Conservation (phyloP, 2,113 vertebrate species). For the Furnarius figulus region DNA sequence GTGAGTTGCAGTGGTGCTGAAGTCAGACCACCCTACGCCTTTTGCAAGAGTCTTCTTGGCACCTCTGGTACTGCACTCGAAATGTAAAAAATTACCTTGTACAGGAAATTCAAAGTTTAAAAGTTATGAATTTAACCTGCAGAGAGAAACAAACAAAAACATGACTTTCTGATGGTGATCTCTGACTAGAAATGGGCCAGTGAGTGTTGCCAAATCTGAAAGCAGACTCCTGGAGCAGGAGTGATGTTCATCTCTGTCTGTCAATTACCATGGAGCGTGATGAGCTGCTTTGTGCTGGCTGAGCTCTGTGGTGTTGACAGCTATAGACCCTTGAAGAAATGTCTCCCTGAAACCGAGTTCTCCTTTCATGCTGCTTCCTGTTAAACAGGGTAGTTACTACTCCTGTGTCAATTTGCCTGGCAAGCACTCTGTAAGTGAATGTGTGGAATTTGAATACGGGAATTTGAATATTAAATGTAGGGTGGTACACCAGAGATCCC, state of each 20-base stretch:
- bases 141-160: background rate
- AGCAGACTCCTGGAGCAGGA: background rate
- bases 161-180: background rate
- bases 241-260: background rate
- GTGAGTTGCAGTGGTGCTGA: background rate
- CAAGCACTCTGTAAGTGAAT: background rate
- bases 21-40: background rate
- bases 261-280: background rate
- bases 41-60: background rate
- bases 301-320: slow-evolving; percentile 22
- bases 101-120: too few species aligned
- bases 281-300: slow-evolving; percentile 10
- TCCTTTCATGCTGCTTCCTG: slow-evolving; percentile 6
- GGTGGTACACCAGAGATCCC: background rate
- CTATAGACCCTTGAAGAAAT: background rate
- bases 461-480: slow-evolving; percentile 45
- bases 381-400: background rate
- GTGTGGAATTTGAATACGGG: background rate
- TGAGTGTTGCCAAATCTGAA: background rate
- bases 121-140: background rate
- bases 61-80: background rate
- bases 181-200: background rate
- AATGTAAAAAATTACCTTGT: too few species aligned
- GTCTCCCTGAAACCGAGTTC: background rate
- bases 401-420: background rate